phyloP scores from a whole-genome alignment of 2,888 invertebrate species.

The Eilema griseolum region DNA sequence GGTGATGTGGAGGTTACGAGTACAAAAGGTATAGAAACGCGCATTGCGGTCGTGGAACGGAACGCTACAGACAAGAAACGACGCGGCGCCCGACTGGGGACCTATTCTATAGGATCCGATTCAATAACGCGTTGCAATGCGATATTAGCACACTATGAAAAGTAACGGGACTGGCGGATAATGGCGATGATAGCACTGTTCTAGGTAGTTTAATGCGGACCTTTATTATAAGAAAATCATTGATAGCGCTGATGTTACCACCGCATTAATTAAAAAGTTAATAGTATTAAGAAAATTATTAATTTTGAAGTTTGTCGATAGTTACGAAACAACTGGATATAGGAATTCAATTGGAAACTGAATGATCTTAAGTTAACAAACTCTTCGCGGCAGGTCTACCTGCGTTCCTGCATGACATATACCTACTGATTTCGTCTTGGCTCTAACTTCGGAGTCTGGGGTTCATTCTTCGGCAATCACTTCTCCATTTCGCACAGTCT shows the following conservation, averaged over 20 bases:
- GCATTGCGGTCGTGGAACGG: conserved; percentile 76
- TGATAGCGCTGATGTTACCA: neutral
- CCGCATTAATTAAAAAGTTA: neutral
- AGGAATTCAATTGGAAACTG: no score
- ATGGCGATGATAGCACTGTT: neutral
- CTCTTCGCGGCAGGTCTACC: no score
- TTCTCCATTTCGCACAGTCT: no score
- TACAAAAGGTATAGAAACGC: conserved; percentile 73
- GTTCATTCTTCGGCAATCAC: no score
- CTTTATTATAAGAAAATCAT: neutral
- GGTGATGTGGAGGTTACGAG: conserved; percentile 78
- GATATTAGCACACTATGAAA: conserved; percentile 19
- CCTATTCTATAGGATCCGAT: conserved; percentile 60
- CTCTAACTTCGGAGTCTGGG: no score
- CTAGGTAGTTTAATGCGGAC: neutral
- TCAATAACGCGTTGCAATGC: conserved; percentile 7
- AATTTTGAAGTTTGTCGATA: neutral
- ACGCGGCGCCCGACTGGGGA: conserved; percentile 53
- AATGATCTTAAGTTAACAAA: neutral
- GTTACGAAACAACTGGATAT: neutral
- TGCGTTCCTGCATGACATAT: no score
- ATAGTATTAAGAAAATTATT: neutral
- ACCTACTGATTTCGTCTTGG: no score
- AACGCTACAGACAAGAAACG: conserved; percentile 68
- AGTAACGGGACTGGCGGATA: conserved; percentile 3